Conservation (phyloP, 2,113 vertebrate species). For the Vicugna pacos region DNA sequence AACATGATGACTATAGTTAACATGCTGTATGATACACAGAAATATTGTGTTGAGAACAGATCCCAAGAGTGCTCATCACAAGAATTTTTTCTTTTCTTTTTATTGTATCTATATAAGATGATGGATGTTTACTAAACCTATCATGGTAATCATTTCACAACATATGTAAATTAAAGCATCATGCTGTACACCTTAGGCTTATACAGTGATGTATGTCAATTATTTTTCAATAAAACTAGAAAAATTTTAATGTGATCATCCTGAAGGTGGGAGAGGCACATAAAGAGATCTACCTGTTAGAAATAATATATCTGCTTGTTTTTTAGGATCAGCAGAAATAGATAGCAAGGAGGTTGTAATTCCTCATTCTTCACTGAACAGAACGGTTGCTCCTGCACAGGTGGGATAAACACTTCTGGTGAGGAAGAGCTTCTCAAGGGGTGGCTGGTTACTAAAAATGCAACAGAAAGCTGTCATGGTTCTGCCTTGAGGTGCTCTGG, state of each 20-base stretch:
- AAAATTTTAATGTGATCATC: background rate
- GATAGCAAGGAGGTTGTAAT: background rate
- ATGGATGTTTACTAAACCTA: background rate
- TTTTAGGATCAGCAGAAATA: background rate
- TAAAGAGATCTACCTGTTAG: background rate
- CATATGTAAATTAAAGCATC: background rate
- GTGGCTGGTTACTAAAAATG: background rate
- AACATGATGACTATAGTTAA: background rate
- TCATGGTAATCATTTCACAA: background rate
- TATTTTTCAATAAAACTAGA: conserved; percentile 10
- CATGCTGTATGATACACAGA: background rate
- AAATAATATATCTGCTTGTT: background rate
- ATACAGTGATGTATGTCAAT: background rate
- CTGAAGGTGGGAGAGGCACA: background rate
- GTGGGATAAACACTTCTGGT: background rate
- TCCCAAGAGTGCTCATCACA: background rate
- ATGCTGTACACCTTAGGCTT: background rate
- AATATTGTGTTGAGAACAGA: background rate
- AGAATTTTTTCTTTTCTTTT: background rate
- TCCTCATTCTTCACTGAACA: background rate
- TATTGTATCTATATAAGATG: background rate
- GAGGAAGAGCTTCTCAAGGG: background rate
- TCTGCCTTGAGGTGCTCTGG: background rate
- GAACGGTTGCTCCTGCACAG: background rate
- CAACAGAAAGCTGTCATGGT: background rate